phyloP scores from a whole-genome alignment of 64 coral and sea anemone genomes.

The Porites australiensis region DNA sequence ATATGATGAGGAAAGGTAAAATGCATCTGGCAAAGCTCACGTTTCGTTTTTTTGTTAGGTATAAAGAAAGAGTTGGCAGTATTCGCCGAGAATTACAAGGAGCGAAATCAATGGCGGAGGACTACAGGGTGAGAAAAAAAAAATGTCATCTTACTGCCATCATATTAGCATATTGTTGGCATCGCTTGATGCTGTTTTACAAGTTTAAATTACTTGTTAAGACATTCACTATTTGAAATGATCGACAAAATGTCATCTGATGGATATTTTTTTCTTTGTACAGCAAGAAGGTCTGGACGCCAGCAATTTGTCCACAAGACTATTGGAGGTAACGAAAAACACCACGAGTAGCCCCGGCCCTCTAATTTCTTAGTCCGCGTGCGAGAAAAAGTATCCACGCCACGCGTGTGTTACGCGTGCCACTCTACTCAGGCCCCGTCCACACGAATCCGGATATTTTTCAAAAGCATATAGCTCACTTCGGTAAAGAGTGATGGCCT shows the following conservation, averaged over 20 bases:
- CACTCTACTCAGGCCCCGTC: no score
- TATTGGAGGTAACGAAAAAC: slow-evolving; percentile 65
- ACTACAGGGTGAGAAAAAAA: slow-evolving; percentile 70
- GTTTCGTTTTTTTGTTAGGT: slow-evolving; percentile 49
- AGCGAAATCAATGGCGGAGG: slow-evolving; percentile 83
- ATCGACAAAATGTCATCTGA: not conserved
- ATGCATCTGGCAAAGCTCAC: not conserved
- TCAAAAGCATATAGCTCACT: no score
- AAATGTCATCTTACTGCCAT: no score
- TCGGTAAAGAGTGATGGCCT: no score
- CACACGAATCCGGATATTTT: no score
- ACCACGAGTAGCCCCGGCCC: no score
- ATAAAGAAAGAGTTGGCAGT: slow-evolving; percentile 96
- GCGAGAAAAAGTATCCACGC: no score
- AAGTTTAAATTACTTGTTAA: no score
- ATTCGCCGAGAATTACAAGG: slow-evolving; percentile 88
- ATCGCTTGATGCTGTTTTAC: no score
- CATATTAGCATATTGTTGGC: no score
- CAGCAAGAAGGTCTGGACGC: slow-evolving; percentile 91
- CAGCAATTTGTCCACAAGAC: slow-evolving; percentile 79
- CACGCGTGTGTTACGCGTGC: no score
- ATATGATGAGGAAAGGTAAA: not conserved
- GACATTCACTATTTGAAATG: not conserved
- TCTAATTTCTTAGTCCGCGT: no score
- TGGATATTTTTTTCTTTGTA: slow-evolving; percentile 10